These are phyloP conservation scores for Apteryx mantelli DNA, from an alignment of 2,113 vertebrate genomes.

Conservation along the genomic window DNA sequence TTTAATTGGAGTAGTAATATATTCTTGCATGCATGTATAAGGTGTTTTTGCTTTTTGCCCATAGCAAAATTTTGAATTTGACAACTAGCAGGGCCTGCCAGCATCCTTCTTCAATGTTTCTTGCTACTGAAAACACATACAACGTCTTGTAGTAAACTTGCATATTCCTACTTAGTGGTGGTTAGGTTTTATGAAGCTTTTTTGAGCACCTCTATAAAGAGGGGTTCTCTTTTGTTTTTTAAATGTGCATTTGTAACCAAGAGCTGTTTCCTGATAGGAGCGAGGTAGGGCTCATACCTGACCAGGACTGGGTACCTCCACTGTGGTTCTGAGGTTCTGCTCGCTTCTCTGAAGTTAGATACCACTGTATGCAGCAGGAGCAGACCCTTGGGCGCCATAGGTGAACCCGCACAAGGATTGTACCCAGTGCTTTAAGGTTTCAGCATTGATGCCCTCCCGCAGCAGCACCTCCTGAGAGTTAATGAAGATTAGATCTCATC, in stretches of 20 bases:
- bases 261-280: background rate
- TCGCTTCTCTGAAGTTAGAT: background rate
- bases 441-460: background rate
- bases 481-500: background rate
- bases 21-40: background rate
- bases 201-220: background rate
- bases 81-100: background rate
- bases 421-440: background rate
- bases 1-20: background rate
- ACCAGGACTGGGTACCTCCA: background rate
- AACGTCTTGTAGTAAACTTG: background rate
- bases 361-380: background rate
- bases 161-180: background rate
- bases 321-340: background rate
- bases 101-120: background rate
- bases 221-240: background rate
- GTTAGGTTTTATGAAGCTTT: background rate
- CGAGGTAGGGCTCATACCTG: background rate
- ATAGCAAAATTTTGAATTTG: background rate
- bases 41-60: background rate
- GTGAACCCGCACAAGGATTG: rapidly evolving
- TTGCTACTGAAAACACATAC: background rate
- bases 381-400: background rate
- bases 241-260: background rate
- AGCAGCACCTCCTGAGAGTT: background rate